Percentiles rank a stretch among this genome's conserved stretches.
Evolutionary conservation across 1,140 invertebrate species (phyloP).

Genomic region (Lepidurus apus): DNA sequence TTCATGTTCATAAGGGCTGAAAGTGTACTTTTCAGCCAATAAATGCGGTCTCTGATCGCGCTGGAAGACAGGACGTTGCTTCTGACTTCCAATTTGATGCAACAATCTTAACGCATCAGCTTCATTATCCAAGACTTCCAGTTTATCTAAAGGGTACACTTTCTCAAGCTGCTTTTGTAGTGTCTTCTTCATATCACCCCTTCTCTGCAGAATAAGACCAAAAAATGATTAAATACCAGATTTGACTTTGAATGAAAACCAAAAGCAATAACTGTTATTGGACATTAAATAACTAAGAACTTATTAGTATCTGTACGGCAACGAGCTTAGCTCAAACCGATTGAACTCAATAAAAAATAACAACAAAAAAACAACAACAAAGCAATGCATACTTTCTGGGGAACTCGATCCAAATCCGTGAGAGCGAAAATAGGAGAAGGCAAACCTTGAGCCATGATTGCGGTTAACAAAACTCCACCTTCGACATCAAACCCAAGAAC

Average conservation of each 20-base stretch:
- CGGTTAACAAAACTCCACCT: constrained; percentile 66
- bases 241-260: constrained; percentile 24
- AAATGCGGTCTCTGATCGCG: constrained; percentile 72
- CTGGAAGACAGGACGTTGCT: constrained; percentile 64
- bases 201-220: constrained; percentile 49
- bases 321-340: too few relatives aligned
- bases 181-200: constrained; percentile 64
- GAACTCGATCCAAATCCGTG: constrained; percentile 66
- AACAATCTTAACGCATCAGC: constrained; percentile 73
- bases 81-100: constrained; percentile 72
- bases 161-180: constrained; percentile 68
- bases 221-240: constrained; percentile 34
- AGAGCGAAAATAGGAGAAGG: constrained; percentile 69
- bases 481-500: constrained; percentile 63
- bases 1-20: constrained; percentile 49
- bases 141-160: constrained; percentile 76
- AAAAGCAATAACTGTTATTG: too few relatives aligned
- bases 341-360: too few relatives aligned
- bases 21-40: constrained; percentile 71
- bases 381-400: constrained; percentile 48
- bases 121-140: constrained; percentile 65
- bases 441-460: constrained; percentile 73
- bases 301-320: too few relatives aligned
- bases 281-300: too few relatives aligned
- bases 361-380: too few relatives aligned